A percentile compares a stretch with the other conserved stretches of the same genome.
Evolutionary conservation across 2,888 invertebrate genomes (phyloP).

Genomic region (Macrophya alboannulata): DNA sequence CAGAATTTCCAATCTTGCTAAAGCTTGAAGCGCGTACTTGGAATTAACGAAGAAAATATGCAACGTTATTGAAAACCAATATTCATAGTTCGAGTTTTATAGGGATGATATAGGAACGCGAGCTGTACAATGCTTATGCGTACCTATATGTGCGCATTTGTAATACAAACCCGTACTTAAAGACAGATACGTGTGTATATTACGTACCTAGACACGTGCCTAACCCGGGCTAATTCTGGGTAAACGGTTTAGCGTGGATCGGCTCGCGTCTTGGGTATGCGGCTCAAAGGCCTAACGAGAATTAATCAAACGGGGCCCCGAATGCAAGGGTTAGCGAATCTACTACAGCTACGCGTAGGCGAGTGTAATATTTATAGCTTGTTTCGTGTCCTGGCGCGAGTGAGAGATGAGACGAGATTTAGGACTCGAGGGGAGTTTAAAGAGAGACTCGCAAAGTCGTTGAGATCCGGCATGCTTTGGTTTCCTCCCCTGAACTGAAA

Average conservation of each 20-base stretch:
- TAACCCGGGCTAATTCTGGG: slow-evolving; percentile 35
- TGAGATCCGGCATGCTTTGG: neutral
- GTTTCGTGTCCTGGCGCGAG: slow-evolving; percentile 34
- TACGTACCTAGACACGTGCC: neutral
- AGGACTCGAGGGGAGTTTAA: slow-evolving; percentile 53
- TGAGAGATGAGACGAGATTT: slow-evolving; percentile 49
- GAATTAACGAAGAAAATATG: slow-evolving; percentile 63
- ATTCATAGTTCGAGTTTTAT: slow-evolving; percentile 59
- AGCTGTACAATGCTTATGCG: neutral
- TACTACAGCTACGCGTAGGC: slow-evolving; percentile 32
- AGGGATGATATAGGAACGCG: neutral
- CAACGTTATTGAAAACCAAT: slow-evolving; percentile 67
- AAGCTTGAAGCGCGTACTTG: slow-evolving; percentile 57
- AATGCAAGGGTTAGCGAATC: slow-evolving; percentile 22
- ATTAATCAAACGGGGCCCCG: slow-evolving; percentile 48
- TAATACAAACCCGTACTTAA: neutral
- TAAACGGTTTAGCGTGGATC: slow-evolving; percentile 49
- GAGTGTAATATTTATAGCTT: slow-evolving; percentile 45
- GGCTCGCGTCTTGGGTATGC: slow-evolving; percentile 33
- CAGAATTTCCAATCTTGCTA: slow-evolving; percentile 64
- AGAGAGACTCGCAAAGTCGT: slow-evolving; percentile 37
- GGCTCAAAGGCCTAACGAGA: slow-evolving; percentile 52
- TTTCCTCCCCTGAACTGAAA: neutral
- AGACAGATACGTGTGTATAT: neutral
- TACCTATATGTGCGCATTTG: neutral